Evolutionary conservation across 2,113 vertebrate species (phyloP).

Genomic region (Forbesichthys agassizii): DNA sequence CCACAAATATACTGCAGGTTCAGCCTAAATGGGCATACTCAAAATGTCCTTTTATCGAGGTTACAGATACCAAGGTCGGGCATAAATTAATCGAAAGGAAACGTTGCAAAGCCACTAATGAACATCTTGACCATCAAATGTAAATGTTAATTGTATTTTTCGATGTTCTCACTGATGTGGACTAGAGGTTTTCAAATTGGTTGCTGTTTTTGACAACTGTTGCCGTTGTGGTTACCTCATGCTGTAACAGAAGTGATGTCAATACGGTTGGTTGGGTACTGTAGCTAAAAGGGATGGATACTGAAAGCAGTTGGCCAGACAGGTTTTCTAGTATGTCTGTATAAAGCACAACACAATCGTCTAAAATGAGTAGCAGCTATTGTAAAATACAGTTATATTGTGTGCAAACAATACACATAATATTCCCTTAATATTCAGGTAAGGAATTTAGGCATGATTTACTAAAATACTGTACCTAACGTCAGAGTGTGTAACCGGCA

Average conservation of each 20-base stretch:
- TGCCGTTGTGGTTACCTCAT: constrained; percentile 46
- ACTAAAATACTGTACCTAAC: no score
- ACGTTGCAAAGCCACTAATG: no score
- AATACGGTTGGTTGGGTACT: not conserved
- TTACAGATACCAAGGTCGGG: not conserved
- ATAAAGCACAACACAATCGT: constrained; percentile 61
- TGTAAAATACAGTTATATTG: constrained; percentile 39
- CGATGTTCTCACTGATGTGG: no score
- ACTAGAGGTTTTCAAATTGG: not conserved
- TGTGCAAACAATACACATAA: constrained; percentile 34
- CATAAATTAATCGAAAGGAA: no score
- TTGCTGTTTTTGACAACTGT: constrained; percentile 9
- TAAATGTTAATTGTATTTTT: no score
- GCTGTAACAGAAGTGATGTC: constrained; percentile 40
- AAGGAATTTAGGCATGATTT: no score
- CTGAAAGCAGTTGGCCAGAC: not conserved
- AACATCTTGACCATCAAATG: no score
- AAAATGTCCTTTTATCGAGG: not conserved
- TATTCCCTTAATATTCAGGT: not conserved
- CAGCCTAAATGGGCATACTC: not conserved
- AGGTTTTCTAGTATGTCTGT: constrained; percentile 9
- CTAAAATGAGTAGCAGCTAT: constrained; percentile 39
- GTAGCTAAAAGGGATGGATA: not conserved
- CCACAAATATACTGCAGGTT: not conserved
- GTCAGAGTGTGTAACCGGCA: no score